phyloP scores from a whole-genome alignment of 2,113 vertebrate genomes.

The Peucedramus taeniatus region DNA sequence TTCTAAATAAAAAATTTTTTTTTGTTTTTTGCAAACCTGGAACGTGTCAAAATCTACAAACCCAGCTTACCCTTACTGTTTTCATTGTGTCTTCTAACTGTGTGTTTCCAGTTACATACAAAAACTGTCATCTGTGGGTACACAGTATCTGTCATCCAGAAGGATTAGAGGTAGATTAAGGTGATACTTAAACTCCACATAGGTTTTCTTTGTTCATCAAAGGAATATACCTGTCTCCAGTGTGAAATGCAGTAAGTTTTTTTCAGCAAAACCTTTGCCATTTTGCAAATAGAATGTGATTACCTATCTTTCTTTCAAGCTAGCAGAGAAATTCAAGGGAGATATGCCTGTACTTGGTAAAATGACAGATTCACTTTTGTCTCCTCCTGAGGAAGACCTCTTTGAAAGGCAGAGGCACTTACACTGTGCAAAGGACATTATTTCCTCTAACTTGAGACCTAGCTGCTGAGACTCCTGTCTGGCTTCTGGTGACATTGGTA shows the following conservation, averaged over 20 bases:
- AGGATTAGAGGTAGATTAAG: neutral
- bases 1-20: neutral
- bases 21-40: neutral
- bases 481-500: neutral
- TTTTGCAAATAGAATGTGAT: neutral
- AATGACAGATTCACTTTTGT: neutral
- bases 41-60: neutral
- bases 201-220: neutral
- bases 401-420: neutral
- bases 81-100: neutral
- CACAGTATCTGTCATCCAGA: neutral
- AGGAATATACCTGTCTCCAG: neutral
- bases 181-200: neutral
- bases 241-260: neutral
- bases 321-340: neutral
- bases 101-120: neutral
- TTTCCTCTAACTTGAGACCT: neutral
- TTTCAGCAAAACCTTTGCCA: neutral
- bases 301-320: neutral
- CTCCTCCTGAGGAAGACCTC: neutral
- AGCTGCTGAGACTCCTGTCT: neutral
- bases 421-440: neutral
- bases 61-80: neutral
- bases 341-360: neutral
- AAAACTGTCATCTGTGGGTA: neutral